Conservation (phyloP, 2,113 vertebrate genomes). For the Bothrops jararaca region DNA sequence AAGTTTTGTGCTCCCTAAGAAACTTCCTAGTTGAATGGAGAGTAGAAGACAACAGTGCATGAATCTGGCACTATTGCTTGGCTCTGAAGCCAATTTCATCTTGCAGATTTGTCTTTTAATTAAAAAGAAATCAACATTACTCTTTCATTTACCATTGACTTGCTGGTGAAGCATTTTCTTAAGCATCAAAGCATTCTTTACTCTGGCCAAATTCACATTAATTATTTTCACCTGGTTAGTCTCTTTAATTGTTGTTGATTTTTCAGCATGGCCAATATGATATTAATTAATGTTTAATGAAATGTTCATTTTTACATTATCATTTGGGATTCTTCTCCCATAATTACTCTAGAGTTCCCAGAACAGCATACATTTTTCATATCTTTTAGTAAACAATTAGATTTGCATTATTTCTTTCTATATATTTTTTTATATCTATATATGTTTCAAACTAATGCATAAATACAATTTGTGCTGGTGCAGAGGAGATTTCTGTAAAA, state of each 20-base stretch:
- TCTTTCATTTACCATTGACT: neutral
- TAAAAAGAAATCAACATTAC: neutral
- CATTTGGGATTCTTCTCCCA: conserved; percentile 6
- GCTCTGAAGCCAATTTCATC: neutral
- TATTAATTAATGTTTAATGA: conserved; percentile 15
- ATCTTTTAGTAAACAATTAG: conserved; percentile 23
- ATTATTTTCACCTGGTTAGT: conserved; percentile 27
- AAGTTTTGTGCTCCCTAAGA: neutral
- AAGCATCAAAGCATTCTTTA: conserved; percentile 13
- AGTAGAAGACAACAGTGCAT: neutral
- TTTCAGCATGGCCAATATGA: conserved; percentile 8
- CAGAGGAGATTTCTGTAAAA: neutral
- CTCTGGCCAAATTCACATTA: conserved; percentile 5
- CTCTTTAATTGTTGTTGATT: conserved; percentile 27
- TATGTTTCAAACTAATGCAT: neutral
- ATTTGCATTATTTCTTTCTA: neutral
- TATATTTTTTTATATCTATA: neutral
- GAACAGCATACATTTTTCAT: conserved; percentile 8
- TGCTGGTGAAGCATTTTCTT: conserved; percentile 2
- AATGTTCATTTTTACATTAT: conserved; percentile 14
- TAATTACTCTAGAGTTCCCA: conserved; percentile 21
- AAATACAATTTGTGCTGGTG: neutral
- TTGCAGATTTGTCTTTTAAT: neutral
- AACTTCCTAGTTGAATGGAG: neutral
- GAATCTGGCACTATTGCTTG: neutral